phyloP scores from a whole-genome alignment of 2,888 invertebrate species.

The Electrophaes corylata region DNA sequence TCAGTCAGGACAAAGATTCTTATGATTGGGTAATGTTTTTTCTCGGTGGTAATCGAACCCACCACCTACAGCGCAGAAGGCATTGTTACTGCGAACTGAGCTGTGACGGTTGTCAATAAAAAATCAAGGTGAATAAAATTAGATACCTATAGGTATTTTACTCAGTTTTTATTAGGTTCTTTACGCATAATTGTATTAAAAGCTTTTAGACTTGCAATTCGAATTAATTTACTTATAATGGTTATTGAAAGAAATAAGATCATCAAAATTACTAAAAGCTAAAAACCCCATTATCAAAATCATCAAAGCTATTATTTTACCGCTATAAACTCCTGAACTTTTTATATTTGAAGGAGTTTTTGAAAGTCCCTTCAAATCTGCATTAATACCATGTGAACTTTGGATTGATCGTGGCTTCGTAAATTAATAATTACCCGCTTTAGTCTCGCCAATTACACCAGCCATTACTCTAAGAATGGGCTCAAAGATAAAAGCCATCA shows the following conservation, averaged over 20 bases:
- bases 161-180: neutral
- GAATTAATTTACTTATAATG: neutral
- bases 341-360: conserved; percentile 14
- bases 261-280: neutral
- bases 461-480: conserved; percentile 57
- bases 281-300: conserved; percentile 16
- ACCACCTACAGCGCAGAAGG: too few relatives aligned
- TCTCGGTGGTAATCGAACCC: too few relatives aligned
- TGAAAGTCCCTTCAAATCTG: conserved; percentile 18
- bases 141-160: neutral
- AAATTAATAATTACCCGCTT: conserved; percentile 67
- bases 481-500: conserved; percentile 43
- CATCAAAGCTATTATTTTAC: conserved; percentile 14
- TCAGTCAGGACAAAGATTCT: too few relatives aligned
- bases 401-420: conserved; percentile 54
- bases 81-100: too few relatives aligned
- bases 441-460: conserved; percentile 61
- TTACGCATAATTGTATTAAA: neutral
- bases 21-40: too few relatives aligned
- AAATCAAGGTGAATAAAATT: conserved; percentile 3
- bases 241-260: neutral
- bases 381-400: conserved; percentile 51
- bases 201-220: neutral
- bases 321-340: conserved; percentile 8
- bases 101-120: conserved; percentile 37